These are phyloP conservation scores for Ochotona princeps DNA, from an alignment of 2,113 vertebrate genomes.

Conservation along the genomic window DNA sequence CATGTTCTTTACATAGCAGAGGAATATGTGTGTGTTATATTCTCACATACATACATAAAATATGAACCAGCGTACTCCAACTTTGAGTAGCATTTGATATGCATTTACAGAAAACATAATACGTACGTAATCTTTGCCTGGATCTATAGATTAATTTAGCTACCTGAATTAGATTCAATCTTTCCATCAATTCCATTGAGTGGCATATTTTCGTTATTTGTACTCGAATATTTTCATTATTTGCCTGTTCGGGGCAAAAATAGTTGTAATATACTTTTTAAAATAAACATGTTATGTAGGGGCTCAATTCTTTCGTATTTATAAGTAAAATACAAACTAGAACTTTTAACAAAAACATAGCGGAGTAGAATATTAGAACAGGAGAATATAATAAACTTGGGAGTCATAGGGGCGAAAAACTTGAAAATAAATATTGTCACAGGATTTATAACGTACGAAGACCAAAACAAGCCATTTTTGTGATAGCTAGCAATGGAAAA, in stretches of 20 bases:
- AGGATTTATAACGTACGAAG: not conserved
- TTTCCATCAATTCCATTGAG: not conserved
- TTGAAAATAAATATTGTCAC: not conserved
- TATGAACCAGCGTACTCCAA: not conserved
- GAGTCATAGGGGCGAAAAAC: not conserved
- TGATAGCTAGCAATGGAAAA: not conserved
- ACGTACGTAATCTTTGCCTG: not conserved
- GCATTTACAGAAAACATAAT: not conserved
- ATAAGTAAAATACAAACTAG: not conserved
- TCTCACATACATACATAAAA: not conserved
- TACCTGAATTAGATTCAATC: not conserved
- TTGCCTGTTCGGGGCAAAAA: not conserved
- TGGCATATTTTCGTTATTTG: too few species aligned
- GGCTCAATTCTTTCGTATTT: not conserved
- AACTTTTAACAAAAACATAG: not conserved
- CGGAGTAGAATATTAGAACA: not conserved
- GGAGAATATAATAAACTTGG: not conserved
- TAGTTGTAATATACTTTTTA: conserved; percentile 10
- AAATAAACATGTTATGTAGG: not conserved
- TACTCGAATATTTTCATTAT: not conserved
- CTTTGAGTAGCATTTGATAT: not conserved
- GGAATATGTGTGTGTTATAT: not conserved
- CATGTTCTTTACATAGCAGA: not conserved
- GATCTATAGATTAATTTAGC: conserved; percentile 15
- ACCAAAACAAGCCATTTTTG: not conserved